A percentile compares a stretch with the other conserved stretches of the same genome.
Evolutionary conservation across 1,140 invertebrate species (phyloP).

Genomic region (Eulimnadia texana): DNA sequence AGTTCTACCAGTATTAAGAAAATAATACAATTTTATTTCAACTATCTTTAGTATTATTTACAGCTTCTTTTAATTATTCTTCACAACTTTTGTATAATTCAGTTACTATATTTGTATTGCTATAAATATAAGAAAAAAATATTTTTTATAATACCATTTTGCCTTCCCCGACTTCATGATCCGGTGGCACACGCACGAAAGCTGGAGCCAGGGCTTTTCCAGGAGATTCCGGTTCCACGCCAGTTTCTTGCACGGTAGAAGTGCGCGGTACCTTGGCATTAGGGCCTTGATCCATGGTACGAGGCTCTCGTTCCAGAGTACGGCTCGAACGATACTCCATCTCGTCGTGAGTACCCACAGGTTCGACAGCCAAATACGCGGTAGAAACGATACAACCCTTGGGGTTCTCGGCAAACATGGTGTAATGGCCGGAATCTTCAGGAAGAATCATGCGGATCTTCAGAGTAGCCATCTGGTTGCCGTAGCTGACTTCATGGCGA

Average conservation of each 20-base stretch:
- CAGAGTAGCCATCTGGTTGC: constrained; percentile 66
- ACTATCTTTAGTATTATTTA: too few relatives aligned
- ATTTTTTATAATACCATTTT: too few relatives aligned
- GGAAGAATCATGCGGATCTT: constrained; percentile 56
- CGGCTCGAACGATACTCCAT: neutral
- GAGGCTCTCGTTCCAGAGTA: neutral
- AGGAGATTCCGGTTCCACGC: neutral
- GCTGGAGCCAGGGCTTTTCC: constrained; percentile 69
- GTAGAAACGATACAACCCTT: constrained; percentile 72
- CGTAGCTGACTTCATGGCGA: constrained; percentile 65
- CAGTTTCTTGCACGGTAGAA: too few relatives aligned
- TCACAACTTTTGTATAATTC: too few relatives aligned
- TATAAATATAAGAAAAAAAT: too few relatives aligned
- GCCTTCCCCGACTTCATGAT: constrained; percentile 80
- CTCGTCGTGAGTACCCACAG: constrained; percentile 23
- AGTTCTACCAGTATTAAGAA: too few relatives aligned
- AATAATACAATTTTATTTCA: too few relatives aligned
- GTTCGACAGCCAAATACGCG: constrained; percentile 72
- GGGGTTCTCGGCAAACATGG: constrained; percentile 75
- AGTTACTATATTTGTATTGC: too few relatives aligned
- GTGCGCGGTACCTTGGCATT: neutral
- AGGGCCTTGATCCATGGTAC: neutral
- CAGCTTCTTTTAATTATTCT: too few relatives aligned
- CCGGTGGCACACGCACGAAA: constrained; percentile 72
- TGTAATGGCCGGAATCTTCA: constrained; percentile 79